Percentiles rank a stretch among this genome's conserved stretches.
phyloP scores from a whole-genome alignment of 2,797 vertebrate genomes.

The Micromesistius poutassou region DNA sequence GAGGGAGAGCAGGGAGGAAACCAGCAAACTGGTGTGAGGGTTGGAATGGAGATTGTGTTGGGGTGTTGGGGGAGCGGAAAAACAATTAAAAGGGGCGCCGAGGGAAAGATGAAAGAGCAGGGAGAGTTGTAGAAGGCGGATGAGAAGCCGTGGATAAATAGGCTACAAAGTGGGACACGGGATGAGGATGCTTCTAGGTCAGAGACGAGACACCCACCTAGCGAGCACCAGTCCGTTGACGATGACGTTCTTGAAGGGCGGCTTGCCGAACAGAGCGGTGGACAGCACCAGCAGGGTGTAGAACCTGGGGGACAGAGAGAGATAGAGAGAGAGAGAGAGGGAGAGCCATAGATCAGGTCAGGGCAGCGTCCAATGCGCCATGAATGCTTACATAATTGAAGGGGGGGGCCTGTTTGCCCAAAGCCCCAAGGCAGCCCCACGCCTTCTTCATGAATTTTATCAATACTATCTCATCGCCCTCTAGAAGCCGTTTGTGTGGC shows the following conservation, averaged over 20 bases:
- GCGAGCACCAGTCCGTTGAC: conserved; percentile 94
- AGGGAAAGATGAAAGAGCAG: background rate
- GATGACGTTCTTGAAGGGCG: conserved; percentile 97
- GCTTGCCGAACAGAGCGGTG: conserved; percentile 92
- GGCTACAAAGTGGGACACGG: background rate
- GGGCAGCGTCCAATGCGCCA: background rate
- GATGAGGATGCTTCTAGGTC: background rate
- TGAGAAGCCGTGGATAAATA: background rate
- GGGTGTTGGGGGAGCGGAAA: background rate
- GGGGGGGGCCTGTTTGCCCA: background rate
- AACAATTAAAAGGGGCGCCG: background rate
- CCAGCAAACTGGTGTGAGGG: background rate
- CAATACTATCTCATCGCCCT: background rate
- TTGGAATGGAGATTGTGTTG: conserved; percentile 16
- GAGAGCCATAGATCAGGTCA: conserved; percentile 22
- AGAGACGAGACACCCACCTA: conserved; percentile 70
- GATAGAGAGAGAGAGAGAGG: no score
- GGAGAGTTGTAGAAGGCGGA: background rate
- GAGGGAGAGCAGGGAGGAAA: background rate
- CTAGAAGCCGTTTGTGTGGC: background rate
- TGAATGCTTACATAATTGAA: background rate
- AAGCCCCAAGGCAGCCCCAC: background rate
- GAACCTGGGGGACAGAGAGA: conserved; percentile 79
- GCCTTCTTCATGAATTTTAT: background rate
- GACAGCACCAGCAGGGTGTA: conserved; percentile 94